Evolutionary conservation across 2,797 vertebrate species (phyloP).

Genomic region (Setipinna tenuifilis): DNA sequence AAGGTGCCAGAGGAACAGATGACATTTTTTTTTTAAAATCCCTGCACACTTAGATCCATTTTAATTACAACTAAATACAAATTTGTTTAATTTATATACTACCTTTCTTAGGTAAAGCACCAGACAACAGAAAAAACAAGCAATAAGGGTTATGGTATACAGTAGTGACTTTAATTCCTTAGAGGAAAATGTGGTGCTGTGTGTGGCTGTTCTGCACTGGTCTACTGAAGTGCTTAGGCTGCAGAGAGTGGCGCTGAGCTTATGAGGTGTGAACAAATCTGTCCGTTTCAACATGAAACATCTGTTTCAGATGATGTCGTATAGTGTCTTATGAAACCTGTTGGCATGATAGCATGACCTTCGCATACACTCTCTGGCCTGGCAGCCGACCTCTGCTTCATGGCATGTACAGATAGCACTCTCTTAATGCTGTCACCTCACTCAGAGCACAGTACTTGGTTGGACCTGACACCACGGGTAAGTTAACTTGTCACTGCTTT

Average conservation of each 20-base stretch:
- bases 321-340: neutral
- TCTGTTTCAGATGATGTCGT: neutral
- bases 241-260: neutral
- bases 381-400: neutral
- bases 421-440: neutral
- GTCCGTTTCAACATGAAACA: neutral
- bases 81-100: too few species aligned
- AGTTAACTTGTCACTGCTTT: neutral
- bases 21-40: too few species aligned
- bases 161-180: neutral
- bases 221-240: neutral
- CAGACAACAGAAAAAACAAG: too few species aligned
- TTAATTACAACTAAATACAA: too few species aligned
- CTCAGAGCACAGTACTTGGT: neutral
- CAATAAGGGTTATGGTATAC: too few species aligned
- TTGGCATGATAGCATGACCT: neutral
- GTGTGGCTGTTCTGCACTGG: neutral
- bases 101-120: too few species aligned
- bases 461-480: neutral
- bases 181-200: neutral
- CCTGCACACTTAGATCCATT: too few species aligned
- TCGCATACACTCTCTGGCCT: neutral
- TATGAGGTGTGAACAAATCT: neutral
- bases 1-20: too few species aligned
- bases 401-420: neutral